Percentiles rank a stretch among this genome's conserved stretches.
Conservation (phyloP, 2,113 vertebrate genomes). For the Maccullochella peelii region DNA sequence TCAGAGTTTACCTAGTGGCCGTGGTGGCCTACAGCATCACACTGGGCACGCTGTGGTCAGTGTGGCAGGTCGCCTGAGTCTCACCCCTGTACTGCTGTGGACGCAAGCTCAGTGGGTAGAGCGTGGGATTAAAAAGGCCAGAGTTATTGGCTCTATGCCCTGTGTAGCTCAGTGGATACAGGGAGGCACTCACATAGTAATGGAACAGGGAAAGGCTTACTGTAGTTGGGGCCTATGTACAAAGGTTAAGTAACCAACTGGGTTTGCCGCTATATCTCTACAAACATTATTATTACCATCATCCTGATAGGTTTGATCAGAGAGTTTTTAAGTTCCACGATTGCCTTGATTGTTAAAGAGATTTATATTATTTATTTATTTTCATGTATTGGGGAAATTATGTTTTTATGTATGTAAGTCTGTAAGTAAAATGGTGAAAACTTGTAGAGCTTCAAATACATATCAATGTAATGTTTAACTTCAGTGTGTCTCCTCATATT, state of each 20-base stretch:
- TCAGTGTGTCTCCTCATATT: not conserved
- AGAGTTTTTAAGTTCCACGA: not conserved
- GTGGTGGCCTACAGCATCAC: slow-evolving; percentile 92
- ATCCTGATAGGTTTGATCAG: not conserved
- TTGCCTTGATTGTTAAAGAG: not conserved
- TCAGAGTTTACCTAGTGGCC: slow-evolving; percentile 90
- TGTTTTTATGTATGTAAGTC: too few relatives aligned
- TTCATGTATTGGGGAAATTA: not conserved
- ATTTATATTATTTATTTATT: not conserved
- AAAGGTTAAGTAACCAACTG: not conserved
- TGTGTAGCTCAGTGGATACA: slow-evolving; percentile 23
- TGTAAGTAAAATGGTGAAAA: slow-evolving; percentile 1
- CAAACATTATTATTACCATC: not conserved
- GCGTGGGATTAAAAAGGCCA: not conserved
- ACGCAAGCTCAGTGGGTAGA: slow-evolving; percentile 1
- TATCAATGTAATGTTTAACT: not conserved
- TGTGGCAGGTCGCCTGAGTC: slow-evolving; percentile 91
- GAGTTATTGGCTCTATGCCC: slow-evolving; percentile 6
- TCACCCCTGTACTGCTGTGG: not conserved
- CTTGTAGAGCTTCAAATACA: not conserved
- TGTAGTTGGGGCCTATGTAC: not conserved
- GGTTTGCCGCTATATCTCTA: not conserved
- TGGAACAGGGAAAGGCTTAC: slow-evolving; percentile 7
- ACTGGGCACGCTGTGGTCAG: slow-evolving; percentile 91
- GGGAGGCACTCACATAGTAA: slow-evolving; percentile 1